These are phyloP conservation scores for Acanthococcus lagerstroemiae DNA, from an alignment of 2,888 invertebrate genomes.

Conservation along the genomic window DNA sequence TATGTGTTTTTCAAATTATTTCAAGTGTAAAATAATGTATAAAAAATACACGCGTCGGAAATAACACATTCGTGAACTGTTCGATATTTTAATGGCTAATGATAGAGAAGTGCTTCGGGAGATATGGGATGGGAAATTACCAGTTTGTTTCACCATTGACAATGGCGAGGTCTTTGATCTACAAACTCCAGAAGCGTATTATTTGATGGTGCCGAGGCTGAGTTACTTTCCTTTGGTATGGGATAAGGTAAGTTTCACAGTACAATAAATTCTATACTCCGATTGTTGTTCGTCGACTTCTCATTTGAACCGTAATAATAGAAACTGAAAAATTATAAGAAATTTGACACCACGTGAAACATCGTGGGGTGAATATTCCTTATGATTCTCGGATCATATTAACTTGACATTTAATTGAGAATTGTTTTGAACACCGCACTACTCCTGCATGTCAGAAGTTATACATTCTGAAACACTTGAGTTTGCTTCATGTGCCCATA, in stretches of 20 bases:
- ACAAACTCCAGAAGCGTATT: constrained; percentile 84
- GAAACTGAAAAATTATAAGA: too few relatives aligned
- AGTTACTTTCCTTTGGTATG: constrained; percentile 91
- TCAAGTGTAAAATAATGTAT: not conserved
- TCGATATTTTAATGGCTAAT: constrained; percentile 10
- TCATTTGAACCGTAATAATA: not conserved
- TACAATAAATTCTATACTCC: not conserved
- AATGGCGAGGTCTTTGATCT: constrained; percentile 79
- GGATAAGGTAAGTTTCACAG: constrained; percentile 65
- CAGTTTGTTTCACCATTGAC: constrained; percentile 82
- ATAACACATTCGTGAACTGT: not conserved
- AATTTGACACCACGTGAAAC: too few relatives aligned
- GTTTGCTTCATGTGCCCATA: too few relatives aligned
- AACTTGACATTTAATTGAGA: too few relatives aligned
- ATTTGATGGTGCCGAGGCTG: constrained; percentile 83
- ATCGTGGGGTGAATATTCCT: too few relatives aligned
- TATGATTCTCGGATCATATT: too few relatives aligned
- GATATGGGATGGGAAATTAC: constrained; percentile 68
- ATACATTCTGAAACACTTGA: too few relatives aligned
- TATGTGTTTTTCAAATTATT: too few relatives aligned
- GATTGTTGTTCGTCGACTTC: not conserved
- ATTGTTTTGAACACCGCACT: too few relatives aligned
- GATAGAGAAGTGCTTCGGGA: constrained; percentile 90
- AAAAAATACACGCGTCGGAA: not conserved
- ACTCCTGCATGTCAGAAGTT: too few relatives aligned